A percentile compares a stretch with the other conserved stretches of the same genome.
phyloP scores from a whole-genome alignment of 2,113 vertebrate species.

The Nycticryphes semicollaris region DNA sequence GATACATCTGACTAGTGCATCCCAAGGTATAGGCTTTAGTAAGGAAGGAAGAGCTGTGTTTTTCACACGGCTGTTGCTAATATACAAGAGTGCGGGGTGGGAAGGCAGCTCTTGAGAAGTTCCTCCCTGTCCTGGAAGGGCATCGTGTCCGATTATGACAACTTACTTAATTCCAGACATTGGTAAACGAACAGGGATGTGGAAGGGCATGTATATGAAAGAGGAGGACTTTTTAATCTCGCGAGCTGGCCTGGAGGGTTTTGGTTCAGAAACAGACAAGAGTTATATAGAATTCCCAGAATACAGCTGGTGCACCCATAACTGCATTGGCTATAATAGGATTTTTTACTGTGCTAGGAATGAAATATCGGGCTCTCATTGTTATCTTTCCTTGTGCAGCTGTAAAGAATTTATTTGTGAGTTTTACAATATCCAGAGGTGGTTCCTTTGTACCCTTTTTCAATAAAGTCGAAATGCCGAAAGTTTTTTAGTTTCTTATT shows the following conservation, averaged over 20 bases:
- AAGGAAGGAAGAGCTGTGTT: neutral
- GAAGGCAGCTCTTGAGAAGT: neutral
- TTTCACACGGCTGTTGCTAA: neutral
- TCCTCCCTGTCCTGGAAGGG: neutral
- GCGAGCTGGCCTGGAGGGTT: neutral
- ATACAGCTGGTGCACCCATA: slow-evolving; percentile 31
- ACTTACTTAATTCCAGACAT: neutral
- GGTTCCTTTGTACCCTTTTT: slow-evolving; percentile 24
- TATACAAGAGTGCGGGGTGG: neutral
- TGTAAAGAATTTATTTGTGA: slow-evolving; percentile 65
- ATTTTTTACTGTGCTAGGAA: slow-evolving; percentile 63
- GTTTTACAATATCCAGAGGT: slow-evolving; percentile 64
- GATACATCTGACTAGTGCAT: neutral
- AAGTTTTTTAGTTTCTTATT: neutral
- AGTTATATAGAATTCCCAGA: slow-evolving; percentile 16
- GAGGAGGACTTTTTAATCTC: slow-evolving; percentile 14
- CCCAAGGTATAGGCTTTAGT: neutral
- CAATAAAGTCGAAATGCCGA: neutral
- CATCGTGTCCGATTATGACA: neutral
- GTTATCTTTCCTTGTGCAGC: slow-evolving; percentile 56
- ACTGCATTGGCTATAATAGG: slow-evolving; percentile 42
- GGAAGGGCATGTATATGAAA: neutral
- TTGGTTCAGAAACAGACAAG: slow-evolving; percentile 22
- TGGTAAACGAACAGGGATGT: neutral
- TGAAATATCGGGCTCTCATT: slow-evolving; percentile 47